A percentile compares a stretch with the other conserved stretches of the same genome.
Evolutionary conservation across 64 coral and sea anemone genomes (phyloP).

Genomic region (Catalaphyllia jardinei): DNA sequence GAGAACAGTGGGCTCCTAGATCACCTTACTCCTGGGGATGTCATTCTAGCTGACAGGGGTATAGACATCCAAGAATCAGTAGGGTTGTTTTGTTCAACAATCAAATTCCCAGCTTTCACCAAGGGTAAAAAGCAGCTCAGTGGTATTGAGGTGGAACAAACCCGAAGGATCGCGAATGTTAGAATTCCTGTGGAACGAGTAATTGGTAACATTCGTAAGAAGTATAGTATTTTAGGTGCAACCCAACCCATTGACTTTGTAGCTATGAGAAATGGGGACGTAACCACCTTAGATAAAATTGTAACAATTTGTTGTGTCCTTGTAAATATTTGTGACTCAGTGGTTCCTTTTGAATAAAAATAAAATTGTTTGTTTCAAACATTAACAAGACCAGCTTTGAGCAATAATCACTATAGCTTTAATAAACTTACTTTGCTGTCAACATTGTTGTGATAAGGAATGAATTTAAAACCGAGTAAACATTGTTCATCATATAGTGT

Average conservation of each 20-base stretch:
- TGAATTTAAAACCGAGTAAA: no score
- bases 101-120: constrained; percentile 64
- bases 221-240: constrained; percentile 20
- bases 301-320: constrained; percentile 65
- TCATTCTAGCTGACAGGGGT: constrained; percentile 29
- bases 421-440: no score
- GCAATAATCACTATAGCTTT: no score
- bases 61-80: constrained; percentile 1
- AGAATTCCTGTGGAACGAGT: no score
- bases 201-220: no score
- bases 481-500: no score
- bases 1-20: neutral
- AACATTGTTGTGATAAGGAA: no score
- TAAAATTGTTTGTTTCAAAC: neutral
- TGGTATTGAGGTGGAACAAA: constrained; percentile 24
- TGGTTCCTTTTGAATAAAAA: constrained; percentile 59
- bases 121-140: neutral
- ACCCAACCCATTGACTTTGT: constrained; percentile 77
- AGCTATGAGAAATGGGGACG: constrained; percentile 29
- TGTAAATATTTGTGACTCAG: constrained; percentile 69
- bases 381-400: no score
- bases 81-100: constrained; percentile 16
- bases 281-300: constrained; percentile 69
- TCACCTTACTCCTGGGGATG: constrained; percentile 23
- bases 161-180: constrained; percentile 19